Base-by-base conservation (phyloP, 2,797 vertebrate genomes). In the Esox masquinongy region DNA sequence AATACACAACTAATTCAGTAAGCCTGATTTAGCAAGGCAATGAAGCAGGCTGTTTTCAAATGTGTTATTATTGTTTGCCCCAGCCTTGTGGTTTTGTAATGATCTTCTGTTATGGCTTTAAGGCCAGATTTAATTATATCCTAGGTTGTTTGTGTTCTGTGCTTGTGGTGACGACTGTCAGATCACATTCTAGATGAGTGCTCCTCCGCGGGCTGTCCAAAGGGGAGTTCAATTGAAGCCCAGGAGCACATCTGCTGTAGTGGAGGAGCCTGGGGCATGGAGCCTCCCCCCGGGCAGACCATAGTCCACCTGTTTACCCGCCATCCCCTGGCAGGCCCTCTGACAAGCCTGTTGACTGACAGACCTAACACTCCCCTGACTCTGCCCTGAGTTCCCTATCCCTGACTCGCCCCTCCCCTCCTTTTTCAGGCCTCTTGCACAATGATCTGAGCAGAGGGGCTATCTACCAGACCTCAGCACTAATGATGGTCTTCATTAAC, bases 41-140 rank as follows among this genome's bases (percentile, higher is more conserved):
- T 85, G 80, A 56, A 14, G 76, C 70, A 22, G 86, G 84, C 74
- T 15, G 76, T 77, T 50, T 85, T 90, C 88, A 85, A 47, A 87
- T 85, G 88, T 83, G 73, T 9, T 91, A 77, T 87, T 86, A 78
- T 89, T 92, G 81, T 91, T 90, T 84, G 85, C 87, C 56, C 82
- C 56, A 79, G 69, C 43, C 78, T 73, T 80, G 78, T 63, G 78
- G 76, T 50, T 83, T 53, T 85, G 84, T 76, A 83, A 72, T 77
- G 70, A 59, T 66, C 77, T 77, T 47, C 68, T 77, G 75, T 81
- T 82, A 43, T 72, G 36, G 51, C 84, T 81, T 74, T 74, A 11
- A 81, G 70, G 84, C 68, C 64, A 22, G 43, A 4, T 86, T 83
- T 89, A 88, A 92, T 92, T 89, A 88, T 88, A 80, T 24, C 56